Base-by-base conservation (phyloP, 2,797 vertebrate genomes). In the Amblyopsis hoosieri region DNA sequence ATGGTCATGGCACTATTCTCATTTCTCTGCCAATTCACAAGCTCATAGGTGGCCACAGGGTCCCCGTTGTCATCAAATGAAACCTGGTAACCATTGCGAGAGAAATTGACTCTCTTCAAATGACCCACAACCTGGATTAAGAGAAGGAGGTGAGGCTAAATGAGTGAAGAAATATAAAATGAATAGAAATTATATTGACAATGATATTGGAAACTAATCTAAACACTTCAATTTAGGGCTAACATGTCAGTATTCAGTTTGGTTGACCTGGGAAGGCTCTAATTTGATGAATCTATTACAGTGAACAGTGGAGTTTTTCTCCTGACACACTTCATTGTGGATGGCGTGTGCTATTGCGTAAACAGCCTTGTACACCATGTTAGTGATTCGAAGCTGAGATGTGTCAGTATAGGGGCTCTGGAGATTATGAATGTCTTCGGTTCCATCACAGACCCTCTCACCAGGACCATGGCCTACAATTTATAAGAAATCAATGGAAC, bases 41-140 rank as follows among this genome's bases (percentile, higher is more conserved):
- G 56, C 54, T 92, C 90, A 51, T 93, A 93, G 2, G 29, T 74
- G 63, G 88, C 89, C 55, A 88, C 78, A 33, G 92, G 86, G 61
- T 93, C 90, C 0, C 92, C 92, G 0, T 90, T 91, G 23, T 69
- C 66, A 76, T 92, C 89, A 74, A 93, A 93, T n/a, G 86, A 89
- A 45, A 92, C 88, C 45, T 75, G 64, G 55, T 89, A 86, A 17
- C 89, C 86, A 59, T 84, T 88, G 14, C 60, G 76, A 5, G 85
- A 74, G 71, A 93, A 91, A 59, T 80, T 79, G 0, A 91, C 85
- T 8, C 45, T 80, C 46, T 81, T 90, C 12, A 93, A 59, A 3
- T 90, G 69, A 17, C 14, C 55, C 1, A 83, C 54, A 62, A 93
- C 68, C 92, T 93, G 61, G 3, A 54, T 13, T 8, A 6, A 37